phyloP scores from a whole-genome alignment of 2,797 vertebrate genomes.

The Mormyrus hasselquistii region DNA sequence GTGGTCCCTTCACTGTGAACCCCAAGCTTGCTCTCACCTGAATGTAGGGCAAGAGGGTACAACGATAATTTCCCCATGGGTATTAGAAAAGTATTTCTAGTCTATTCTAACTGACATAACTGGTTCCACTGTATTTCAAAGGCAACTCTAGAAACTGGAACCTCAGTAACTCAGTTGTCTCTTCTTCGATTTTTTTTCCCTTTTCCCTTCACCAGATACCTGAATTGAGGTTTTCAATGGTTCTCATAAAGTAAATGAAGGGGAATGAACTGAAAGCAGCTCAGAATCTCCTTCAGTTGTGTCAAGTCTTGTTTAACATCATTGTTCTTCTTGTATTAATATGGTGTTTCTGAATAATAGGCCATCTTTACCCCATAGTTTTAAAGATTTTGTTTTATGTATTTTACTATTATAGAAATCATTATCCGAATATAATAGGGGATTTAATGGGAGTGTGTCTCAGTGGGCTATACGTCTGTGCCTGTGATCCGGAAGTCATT shows the following conservation, averaged over 20 bases:
- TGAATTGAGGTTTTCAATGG: not conserved
- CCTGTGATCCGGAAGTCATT: not conserved
- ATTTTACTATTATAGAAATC: not conserved
- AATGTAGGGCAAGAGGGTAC: not conserved
- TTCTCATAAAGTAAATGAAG: not conserved
- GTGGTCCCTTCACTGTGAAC: not conserved
- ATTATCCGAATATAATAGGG: not conserved
- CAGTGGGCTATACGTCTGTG: not conserved
- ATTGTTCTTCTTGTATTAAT: not conserved
- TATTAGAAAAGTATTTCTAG: not conserved
- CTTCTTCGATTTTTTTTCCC: not conserved
- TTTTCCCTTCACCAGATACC: not conserved
- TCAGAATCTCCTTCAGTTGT: not conserved
- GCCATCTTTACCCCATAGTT: not conserved
- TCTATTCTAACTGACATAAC: not conserved
- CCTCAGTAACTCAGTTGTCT: not conserved
- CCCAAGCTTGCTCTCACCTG: not conserved
- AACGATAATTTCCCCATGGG: not conserved
- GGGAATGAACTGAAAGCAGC: not conserved
- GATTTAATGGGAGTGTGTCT: not conserved
- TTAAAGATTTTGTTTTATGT: not conserved
- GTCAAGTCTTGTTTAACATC: not conserved
- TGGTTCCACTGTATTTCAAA: not conserved
- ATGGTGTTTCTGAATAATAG: not conserved
- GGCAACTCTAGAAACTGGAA: not conserved